Conservation (phyloP, 2,888 invertebrate species). For the Ochropacha duplaris region DNA sequence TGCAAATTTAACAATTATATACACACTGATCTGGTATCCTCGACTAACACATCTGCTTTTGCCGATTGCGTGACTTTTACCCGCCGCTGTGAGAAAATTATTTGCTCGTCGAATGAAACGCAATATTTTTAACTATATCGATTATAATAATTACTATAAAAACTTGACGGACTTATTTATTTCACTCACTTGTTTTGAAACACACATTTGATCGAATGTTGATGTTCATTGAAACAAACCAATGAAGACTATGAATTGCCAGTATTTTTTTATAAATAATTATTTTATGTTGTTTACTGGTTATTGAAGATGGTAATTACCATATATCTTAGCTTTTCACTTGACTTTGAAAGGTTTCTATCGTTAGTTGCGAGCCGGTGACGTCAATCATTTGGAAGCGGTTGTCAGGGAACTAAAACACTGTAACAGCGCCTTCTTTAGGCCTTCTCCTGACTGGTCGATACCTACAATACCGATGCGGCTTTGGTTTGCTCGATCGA, state of each 20-base stretch:
- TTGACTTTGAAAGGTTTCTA: background rate
- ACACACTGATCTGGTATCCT: constrained; percentile 41
- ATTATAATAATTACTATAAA: constrained; percentile 31
- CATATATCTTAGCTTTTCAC: background rate
- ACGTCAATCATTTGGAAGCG: background rate
- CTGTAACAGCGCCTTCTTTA: constrained; percentile 12
- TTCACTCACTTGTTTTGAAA: too few species aligned
- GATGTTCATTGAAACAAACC: too few species aligned
- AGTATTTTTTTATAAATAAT: too few species aligned
- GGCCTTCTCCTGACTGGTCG: too few species aligned
- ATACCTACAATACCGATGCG: too few species aligned
- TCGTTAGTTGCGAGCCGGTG: background rate
- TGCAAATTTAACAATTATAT: constrained; percentile 76
- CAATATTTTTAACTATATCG: constrained; percentile 37
- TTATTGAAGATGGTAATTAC: background rate
- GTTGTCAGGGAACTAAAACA: constrained; percentile 13
- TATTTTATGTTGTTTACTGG: background rate
- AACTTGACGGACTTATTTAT: constrained; percentile 21
- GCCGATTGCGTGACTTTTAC: constrained; percentile 55
- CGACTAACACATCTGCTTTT: constrained; percentile 43
- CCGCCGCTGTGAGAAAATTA: constrained; percentile 43
- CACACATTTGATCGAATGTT: too few species aligned
- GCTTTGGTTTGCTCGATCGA: too few species aligned
- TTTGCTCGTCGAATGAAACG: constrained; percentile 35
- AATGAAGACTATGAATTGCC: too few species aligned